phyloP scores from a whole-genome alignment of 2,888 invertebrate genomes.

The Pelosia muscerda region DNA sequence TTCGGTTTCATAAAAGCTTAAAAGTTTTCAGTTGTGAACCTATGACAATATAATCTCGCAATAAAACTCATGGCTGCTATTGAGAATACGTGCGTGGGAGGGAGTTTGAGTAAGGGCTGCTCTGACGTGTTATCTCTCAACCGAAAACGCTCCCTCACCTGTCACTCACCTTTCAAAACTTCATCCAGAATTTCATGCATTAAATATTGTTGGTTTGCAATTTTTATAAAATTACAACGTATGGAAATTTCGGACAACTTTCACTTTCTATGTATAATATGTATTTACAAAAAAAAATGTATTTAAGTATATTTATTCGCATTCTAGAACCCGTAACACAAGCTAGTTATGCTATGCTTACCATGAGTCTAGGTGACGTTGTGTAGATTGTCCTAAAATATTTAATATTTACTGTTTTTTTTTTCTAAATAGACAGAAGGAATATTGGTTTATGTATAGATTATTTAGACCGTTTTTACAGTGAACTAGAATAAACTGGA shows the following conservation, averaged over 20 bases:
- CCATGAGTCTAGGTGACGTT: too few species aligned
- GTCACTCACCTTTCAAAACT: not conserved
- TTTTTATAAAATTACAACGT: not conserved
- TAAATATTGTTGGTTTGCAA: not conserved
- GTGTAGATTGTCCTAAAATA: too few species aligned
- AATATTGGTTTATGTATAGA: too few species aligned
- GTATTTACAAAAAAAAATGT: too few species aligned
- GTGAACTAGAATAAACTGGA: too few species aligned
- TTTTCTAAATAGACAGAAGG: too few species aligned
- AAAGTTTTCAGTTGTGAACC: not conserved
- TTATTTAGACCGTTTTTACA: too few species aligned
- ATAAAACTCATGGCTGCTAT: not conserved
- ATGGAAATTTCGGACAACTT: not conserved
- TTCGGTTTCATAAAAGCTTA: conserved; percentile 1
- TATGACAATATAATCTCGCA: not conserved
- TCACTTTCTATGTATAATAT: too few species aligned
- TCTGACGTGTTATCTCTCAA: not conserved
- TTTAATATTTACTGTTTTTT: too few species aligned
- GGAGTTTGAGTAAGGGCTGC: not conserved
- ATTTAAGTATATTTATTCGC: too few species aligned
- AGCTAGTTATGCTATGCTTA: too few species aligned
- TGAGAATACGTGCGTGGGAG: not conserved
- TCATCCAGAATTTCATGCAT: not conserved
- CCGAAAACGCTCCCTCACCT: not conserved
- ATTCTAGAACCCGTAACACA: too few species aligned